A percentile compares a stretch with the other conserved stretches of the same genome.
Evolutionary conservation across 2,113 vertebrate species (phyloP).

Genomic region (Rhynchopsitta pachyrhyncha): DNA sequence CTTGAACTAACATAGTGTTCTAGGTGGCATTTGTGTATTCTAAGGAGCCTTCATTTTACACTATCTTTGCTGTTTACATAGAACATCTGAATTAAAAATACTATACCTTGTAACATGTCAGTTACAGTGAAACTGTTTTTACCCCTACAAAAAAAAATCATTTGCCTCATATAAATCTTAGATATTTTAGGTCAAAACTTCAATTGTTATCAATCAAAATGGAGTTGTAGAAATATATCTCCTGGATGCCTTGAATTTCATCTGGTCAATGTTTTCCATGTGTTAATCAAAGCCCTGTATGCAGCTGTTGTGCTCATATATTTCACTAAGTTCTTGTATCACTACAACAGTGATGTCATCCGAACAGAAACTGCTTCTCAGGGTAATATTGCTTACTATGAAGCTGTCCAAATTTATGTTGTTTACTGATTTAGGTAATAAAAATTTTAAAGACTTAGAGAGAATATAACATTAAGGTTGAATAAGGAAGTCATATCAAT

Average conservation of each 20-base stretch:
- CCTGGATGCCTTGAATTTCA: not conserved
- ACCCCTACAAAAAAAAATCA: not conserved
- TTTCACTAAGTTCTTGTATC: not conserved
- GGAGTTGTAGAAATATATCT: not conserved
- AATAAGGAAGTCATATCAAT: not conserved
- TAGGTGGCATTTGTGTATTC: not conserved
- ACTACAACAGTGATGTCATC: not conserved
- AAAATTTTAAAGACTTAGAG: not conserved
- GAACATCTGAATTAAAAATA: not conserved
- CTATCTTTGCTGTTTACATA: not conserved
- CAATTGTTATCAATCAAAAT: not conserved
- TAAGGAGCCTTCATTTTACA: not conserved
- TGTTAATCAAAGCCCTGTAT: not conserved
- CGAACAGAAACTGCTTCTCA: not conserved
- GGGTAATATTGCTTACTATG: not conserved
- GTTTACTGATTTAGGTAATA: not conserved
- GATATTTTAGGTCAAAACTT: not conserved
- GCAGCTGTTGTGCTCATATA: not conserved
- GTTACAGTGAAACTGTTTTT: not conserved
- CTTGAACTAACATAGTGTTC: not conserved
- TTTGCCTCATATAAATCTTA: not conserved
- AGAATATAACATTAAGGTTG: not conserved
- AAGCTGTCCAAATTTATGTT: not conserved
- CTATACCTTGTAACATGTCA: accelerated
- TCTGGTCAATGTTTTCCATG: not conserved